A percentile compares a stretch with the other conserved stretches of the same genome.
Conservation (phyloP, 2,797 vertebrate species). For the Hapalemur alaotrensis region DNA sequence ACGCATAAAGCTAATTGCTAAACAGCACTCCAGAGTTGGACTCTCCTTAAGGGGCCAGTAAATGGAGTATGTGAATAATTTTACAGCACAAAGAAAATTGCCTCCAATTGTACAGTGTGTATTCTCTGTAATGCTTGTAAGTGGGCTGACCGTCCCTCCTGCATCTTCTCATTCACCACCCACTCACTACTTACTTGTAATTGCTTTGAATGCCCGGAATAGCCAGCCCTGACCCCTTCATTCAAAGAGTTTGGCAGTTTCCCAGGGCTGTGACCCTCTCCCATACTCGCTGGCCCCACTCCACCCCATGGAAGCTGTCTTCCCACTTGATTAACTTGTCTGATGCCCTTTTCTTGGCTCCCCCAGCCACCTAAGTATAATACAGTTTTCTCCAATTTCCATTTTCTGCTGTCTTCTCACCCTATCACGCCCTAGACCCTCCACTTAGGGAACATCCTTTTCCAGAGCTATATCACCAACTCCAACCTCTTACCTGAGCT, state of each 20-base stretch:
- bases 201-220: neutral
- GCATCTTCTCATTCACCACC: neutral
- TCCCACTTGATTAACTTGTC: neutral
- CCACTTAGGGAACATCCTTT: neutral
- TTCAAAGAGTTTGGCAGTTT: neutral
- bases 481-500: neutral
- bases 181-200: neutral
- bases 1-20: conserved; percentile 49
- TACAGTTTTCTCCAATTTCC: neutral
- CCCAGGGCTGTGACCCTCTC: fast-evolving
- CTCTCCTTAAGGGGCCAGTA: neutral
- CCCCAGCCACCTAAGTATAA: neutral
- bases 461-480: neutral
- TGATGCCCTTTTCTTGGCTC: neutral
- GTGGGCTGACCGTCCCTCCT: neutral
- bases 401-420: neutral
- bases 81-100: neutral
- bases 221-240: neutral
- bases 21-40: neutral
- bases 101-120: neutral
- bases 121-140: neutral
- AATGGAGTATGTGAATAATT: conserved; percentile 30
- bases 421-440: fast-evolving
- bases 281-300: neutral
- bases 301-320: neutral